Evolutionary conservation across 2,888 invertebrate species (phyloP), one percentile per base, ranked within the genome.

Genomic region (Phortica okadai): DNA sequence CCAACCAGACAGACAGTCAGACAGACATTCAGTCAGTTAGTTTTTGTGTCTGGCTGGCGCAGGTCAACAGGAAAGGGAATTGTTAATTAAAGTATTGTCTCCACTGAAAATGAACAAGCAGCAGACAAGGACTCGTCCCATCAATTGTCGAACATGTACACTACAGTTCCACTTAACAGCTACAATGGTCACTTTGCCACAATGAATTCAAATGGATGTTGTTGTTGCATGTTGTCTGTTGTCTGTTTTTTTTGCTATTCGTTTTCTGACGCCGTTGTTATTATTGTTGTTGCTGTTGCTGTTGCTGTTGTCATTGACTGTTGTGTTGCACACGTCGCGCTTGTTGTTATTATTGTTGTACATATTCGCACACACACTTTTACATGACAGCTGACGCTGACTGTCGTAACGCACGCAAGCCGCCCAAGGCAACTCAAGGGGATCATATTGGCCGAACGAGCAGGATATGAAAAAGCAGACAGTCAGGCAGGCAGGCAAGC

Each of bases 11-110:
- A 33, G 44, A 16, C 59, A n/a, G 73, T 14, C 64, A 62, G 6
- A 2, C 50, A 50, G 14, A 0, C 50, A 50, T 2, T 11, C 62
- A 62, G 62, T 16, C 62, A 62, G 62, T 16, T 16, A 42, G 56
- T 8, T 21, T 14, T 7, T 14, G 16, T 33, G 70, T 45, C n/a
- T 21, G 16, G 25, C 45, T n/a, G 21, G 74, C 16, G 14, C 41
- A 58, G 14, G 59, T 41, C 41, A 33, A 45, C 70, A 66, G 82
- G 79, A 78, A 81, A 83, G 84, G 84, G 87, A 84, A 88, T 85
- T 87, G 88, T 87, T 87, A 87, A 87, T 87, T 87, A 87, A 87
- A 87, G 87, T 87, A 88, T 87, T 87, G 87, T 87, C 88, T 88
- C 86, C 85, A 85, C 87, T 87, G 87, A 86, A 87, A 87, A 86